Conservation (phyloP, 2,888 invertebrate species). For the Alsophila aescularia region DNA sequence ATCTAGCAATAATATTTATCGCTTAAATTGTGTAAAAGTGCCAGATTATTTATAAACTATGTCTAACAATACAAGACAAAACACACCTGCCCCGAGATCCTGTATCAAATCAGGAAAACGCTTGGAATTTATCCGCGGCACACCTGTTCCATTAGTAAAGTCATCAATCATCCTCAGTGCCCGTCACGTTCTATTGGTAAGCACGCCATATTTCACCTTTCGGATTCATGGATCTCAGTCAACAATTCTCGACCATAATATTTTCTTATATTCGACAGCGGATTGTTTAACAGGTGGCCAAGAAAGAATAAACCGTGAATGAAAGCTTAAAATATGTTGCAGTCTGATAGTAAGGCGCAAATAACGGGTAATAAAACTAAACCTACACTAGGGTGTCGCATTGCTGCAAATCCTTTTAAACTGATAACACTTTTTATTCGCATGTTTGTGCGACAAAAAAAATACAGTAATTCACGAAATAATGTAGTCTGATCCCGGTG, state of each 20-base stretch:
- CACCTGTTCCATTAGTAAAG: conserved; percentile 11
- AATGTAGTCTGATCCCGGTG: conserved; percentile 4
- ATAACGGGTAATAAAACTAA: not conserved
- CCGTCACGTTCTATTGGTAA: conserved; percentile 9
- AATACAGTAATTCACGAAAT: conserved; percentile 12
- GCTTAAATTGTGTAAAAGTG: too few relatives aligned
- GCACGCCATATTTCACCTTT: conserved; percentile 4
- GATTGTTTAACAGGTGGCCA: conserved; percentile 11
- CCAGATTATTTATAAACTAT: too few relatives aligned
- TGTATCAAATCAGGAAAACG: not conserved
- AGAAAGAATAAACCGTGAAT: conserved; percentile 6
- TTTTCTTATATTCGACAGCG: conserved; percentile 6
- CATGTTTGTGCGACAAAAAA: not conserved
- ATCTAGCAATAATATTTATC: too few relatives aligned
- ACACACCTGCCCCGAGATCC: not conserved
- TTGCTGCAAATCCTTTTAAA: not conserved
- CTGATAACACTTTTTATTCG: not conserved
- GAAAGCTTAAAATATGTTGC: conserved; percentile 2
- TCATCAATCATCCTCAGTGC: conserved; percentile 11
- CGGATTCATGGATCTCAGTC: conserved; percentile 12
- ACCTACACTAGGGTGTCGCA: not conserved
- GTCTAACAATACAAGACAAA: not conserved
- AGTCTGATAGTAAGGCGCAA: not conserved
- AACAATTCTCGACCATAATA: conserved; percentile 11
- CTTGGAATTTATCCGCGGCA: not conserved